Evolutionary conservation across 2,797 vertebrate genomes (phyloP).

Genomic region (Acanthornis magna): DNA sequence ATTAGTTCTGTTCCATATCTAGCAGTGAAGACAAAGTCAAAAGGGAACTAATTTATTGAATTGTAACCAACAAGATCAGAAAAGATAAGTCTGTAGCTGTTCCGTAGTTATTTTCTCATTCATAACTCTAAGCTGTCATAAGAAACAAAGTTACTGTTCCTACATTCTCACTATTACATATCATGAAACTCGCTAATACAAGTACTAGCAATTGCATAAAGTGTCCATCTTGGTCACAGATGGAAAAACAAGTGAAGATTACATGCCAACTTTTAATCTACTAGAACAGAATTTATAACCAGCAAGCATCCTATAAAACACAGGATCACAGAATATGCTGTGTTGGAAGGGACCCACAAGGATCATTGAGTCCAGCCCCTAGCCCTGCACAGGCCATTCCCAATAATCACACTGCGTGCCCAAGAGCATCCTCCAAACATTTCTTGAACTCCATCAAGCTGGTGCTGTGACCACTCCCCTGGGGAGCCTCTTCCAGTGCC

Average conservation of each 20-base stretch:
- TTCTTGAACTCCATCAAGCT: neutral
- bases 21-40: neutral
- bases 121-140: neutral
- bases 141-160: neutral
- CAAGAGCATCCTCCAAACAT: fast-evolving
- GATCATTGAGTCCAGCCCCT: neutral
- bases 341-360: neutral
- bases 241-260: neutral
- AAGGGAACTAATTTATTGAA: neutral
- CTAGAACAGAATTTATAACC: neutral
- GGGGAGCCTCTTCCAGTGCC: neutral
- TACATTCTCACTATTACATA: neutral
- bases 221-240: neutral
- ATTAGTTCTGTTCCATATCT: neutral
- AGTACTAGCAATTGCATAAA: neutral
- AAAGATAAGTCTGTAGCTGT: neutral
- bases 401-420: no score
- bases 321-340: neutral
- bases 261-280: neutral
- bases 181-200: neutral
- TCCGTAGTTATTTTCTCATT: neutral
- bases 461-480: neutral
- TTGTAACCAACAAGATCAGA: neutral
- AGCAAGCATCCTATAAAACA: neutral
- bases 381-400: neutral